Evolutionary conservation across 2,797 vertebrate genomes (phyloP).

Genomic region (Buphagus erythrorhynchus): DNA sequence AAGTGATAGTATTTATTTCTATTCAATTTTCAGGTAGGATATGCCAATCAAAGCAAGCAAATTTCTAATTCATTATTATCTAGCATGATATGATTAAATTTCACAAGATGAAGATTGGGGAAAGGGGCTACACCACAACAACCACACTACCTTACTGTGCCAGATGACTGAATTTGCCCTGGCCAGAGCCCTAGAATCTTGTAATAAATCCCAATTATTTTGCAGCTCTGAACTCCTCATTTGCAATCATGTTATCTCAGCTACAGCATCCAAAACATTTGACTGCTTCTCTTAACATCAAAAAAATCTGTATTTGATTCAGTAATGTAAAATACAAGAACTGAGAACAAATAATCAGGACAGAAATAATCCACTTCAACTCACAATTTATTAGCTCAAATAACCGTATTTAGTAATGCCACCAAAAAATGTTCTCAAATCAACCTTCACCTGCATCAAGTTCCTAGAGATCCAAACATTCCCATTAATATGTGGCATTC

Average conservation of each 20-base stretch:
- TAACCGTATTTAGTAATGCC: not conserved
- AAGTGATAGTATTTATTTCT: not conserved
- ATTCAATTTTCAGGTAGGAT: not conserved
- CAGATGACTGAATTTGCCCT: not conserved
- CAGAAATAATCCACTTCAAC: not conserved
- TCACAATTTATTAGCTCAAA: not conserved
- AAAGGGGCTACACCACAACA: fast-evolving
- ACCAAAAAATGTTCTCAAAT: not conserved
- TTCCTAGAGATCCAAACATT: not conserved
- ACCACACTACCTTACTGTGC: not conserved
- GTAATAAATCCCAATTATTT: not conserved
- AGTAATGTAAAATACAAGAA: not conserved
- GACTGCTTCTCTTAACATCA: not conserved
- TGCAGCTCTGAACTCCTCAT: not conserved
- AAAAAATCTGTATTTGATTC: not conserved
- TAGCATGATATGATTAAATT: not conserved
- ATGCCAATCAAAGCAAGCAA: not conserved
- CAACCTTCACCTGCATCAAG: not conserved
- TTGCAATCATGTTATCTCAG: not conserved
- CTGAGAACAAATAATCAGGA: not conserved
- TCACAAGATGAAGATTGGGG: not conserved
- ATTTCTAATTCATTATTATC: not conserved
- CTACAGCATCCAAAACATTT: not conserved
- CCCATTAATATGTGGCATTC: not conserved
- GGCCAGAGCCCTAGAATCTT: not conserved